These are phyloP conservation scores for Drosophila nigrodunni DNA, from an alignment of 1,140 invertebrate genomes.

Conservation along the genomic window DNA sequence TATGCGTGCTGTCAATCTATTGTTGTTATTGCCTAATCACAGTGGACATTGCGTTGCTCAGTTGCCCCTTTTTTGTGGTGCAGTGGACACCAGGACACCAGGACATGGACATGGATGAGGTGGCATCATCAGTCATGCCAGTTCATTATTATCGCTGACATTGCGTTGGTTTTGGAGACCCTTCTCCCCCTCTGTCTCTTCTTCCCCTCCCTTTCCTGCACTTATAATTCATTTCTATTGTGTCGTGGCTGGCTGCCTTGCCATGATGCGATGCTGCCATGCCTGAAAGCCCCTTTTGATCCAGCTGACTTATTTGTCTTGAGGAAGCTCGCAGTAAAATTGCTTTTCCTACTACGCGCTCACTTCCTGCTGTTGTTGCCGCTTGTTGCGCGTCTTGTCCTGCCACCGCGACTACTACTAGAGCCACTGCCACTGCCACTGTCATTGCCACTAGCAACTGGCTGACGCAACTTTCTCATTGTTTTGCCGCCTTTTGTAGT, in stretches of 20 bases:
- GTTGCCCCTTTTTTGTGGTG: conserved; percentile 58
- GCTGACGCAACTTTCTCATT: conserved; percentile 75
- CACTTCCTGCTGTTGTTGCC: conserved; percentile 63
- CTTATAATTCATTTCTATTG: conserved; percentile 83
- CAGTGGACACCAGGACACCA: conserved; percentile 21
- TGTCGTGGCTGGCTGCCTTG: conserved; percentile 54
- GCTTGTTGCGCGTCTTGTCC: conserved; percentile 57
- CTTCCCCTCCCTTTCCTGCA: not conserved
- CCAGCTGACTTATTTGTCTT: conserved; percentile 83
- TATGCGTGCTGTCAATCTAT: conserved; percentile 9
- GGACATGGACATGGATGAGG: not conserved
- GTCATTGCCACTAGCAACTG: conserved; percentile 28
- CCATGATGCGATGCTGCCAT: conserved; percentile 48
- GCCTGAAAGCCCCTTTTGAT: conserved; percentile 82
- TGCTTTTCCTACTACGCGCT: conserved; percentile 79
- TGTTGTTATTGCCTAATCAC: conserved; percentile 59
- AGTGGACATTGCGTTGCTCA: conserved; percentile 55
- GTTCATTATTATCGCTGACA: conserved; percentile 81
- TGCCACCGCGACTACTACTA: conserved; percentile 1
- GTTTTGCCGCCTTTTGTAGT: conserved; percentile 64
- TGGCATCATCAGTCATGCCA: conserved; percentile 78
- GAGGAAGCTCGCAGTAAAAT: conserved; percentile 83
- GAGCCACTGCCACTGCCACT: not conserved
- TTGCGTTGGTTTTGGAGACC: conserved; percentile 26
- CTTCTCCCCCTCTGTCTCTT: too few species aligned